Evolutionary conservation across 2,888 invertebrate species (phyloP), one percentile per base, ranked within the genome.

Genomic region (Coenonympha glycerion): DNA sequence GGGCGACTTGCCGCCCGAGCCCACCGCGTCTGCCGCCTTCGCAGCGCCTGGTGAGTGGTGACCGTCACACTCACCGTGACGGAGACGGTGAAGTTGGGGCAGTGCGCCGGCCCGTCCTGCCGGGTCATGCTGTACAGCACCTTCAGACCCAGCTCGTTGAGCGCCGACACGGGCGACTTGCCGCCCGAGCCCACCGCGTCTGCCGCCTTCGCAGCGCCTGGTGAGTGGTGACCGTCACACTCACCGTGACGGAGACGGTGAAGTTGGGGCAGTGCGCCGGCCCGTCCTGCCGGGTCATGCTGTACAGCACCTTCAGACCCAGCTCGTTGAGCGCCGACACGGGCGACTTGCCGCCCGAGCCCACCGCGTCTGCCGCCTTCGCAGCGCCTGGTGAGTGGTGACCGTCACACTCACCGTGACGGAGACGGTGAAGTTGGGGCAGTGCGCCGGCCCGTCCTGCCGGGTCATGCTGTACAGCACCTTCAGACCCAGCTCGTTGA

Each of bases 401-500:
- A 2, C 9, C 3, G 9, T 26, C n/a, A 26, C 9, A 26, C 26
- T 26, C 26, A 24, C 24, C 0, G 26, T 26, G n/a, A 26, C 26
- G 2, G n/a, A 26, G 9, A 26, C 93, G 9, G 92, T 93, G 82
- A 97, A 97, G 63, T 92, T 89, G 0, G 97, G 97, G 41, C 94
- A 93, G 81, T 97, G 97, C 6, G 95, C 92, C 0, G 97, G 96
- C 0, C 97, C 97, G 16, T 90, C 90, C 79, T 95, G 93, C 5
- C 45, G 42, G 48, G 94, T 88, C 57, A 95, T 88, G 59, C 90
- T 89, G 76, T 95, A 97, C 48, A 90, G 87, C 11, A 95, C 90
- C 18, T 93, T 92, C 22, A 93, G 91, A 58, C 93, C 92, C 6
- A 96, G 83, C 84, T 97, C 96, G 79, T 97, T 96, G 47, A 97